Percentiles rank a stretch among this genome's conserved stretches.
Conservation (phyloP, 2,888 invertebrate species). For the Oithona nana region DNA sequence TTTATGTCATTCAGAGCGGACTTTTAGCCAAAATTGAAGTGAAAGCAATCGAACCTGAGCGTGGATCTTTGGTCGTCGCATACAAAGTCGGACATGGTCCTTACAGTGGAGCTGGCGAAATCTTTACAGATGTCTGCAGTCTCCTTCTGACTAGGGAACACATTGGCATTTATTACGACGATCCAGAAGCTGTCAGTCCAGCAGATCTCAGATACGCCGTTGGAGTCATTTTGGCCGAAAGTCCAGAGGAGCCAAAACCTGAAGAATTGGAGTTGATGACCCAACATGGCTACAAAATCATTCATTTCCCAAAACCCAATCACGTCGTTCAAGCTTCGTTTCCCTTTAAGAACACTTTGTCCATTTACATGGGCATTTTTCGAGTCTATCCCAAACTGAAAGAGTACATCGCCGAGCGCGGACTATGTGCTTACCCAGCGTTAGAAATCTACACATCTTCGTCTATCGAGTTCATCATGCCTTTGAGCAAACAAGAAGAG, state of each 20-base stretch:
- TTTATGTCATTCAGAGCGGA: neutral
- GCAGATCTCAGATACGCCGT: conserved; percentile 21
- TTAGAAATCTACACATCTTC: conserved; percentile 27
- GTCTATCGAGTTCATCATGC: conserved; percentile 26
- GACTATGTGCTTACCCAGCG: conserved; percentile 30
- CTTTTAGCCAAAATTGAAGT: neutral
- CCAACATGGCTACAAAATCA: conserved; percentile 26
- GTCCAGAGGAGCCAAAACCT: conserved; percentile 21
- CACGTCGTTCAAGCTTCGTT: conserved; percentile 28
- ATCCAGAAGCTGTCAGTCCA: conserved; percentile 23
- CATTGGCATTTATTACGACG: conserved; percentile 32
- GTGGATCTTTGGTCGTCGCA: conserved; percentile 22
- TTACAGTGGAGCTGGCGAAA: conserved; percentile 27
- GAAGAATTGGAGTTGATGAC: conserved; percentile 22
- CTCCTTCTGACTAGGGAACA: conserved; percentile 25
- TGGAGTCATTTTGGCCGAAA: conserved; percentile 26
- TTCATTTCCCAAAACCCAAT: conserved; percentile 27
- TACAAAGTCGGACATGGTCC: conserved; percentile 30
- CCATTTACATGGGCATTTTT: conserved; percentile 28
- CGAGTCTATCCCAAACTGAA: conserved; percentile 28
- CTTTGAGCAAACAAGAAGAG: conserved; percentile 29
- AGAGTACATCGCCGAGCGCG: conserved; percentile 25
- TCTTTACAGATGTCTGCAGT: conserved; percentile 27
- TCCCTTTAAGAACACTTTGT: conserved; percentile 28
- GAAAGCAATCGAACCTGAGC: neutral